Percentiles rank a stretch among this genome's conserved stretches.
These are phyloP conservation scores for Nannospalax galili DNA, from an alignment of 2,113 vertebrate species.

Conservation along the genomic window DNA sequence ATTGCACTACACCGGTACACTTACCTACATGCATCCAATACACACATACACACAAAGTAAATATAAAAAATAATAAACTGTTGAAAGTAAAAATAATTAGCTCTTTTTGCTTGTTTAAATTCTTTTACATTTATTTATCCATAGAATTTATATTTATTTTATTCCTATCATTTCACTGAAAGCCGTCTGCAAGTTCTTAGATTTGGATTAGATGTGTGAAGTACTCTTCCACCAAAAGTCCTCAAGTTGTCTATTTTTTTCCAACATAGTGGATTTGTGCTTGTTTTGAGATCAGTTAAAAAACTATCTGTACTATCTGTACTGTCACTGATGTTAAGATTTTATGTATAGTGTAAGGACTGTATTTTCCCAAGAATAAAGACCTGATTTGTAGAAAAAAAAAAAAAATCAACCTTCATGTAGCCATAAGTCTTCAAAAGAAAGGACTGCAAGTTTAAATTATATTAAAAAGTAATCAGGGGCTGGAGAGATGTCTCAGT, in stretches of 20 bases:
- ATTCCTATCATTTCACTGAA: conserved; percentile 78
- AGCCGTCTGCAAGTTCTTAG: conserved; percentile 80
- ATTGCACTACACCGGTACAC: no score
- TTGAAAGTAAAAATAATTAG: conserved; percentile 70
- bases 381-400: no score
- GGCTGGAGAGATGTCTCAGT: no score
- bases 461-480: no score
- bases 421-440: no score
- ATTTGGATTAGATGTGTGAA: conserved; percentile 82
- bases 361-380: conserved; percentile 85
- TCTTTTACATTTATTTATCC: conserved; percentile 80
- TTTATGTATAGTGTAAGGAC: conserved; percentile 85
- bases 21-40: no score
- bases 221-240: conserved; percentile 84
- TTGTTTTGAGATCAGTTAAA: conserved; percentile 83
- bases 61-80: no score
- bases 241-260: conserved; percentile 79
- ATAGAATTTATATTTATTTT: conserved; percentile 82
- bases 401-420: no score
- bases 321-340: conserved; percentile 85
- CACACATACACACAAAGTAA: no score
- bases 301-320: conserved; percentile 84
- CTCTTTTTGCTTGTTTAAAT: conserved; percentile 79
- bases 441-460: no score
- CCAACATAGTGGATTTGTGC: conserved; percentile 82